A percentile compares a stretch with the other conserved stretches of the same genome.
Conservation (phyloP, 2,888 invertebrate species). For the Heliconius ethilla region DNA sequence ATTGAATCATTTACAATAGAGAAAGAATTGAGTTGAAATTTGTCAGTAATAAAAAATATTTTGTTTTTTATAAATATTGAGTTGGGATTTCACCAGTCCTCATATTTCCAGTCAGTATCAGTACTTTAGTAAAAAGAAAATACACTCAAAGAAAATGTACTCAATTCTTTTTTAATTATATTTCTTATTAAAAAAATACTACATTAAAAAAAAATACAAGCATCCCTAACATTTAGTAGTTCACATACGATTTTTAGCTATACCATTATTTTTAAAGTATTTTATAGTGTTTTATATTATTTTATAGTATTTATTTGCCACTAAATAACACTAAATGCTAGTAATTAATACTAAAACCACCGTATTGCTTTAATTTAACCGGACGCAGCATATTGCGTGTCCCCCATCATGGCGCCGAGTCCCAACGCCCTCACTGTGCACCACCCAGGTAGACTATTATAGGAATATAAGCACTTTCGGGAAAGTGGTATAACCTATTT, state of each 20-base stretch:
- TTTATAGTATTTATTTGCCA: background rate
- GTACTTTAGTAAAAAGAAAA: too few relatives aligned
- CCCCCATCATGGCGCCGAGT: slow-evolving; percentile 85
- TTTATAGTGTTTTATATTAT: too few relatives aligned
- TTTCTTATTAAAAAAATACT: background rate
- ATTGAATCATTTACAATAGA: background rate
- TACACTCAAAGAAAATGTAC: too few relatives aligned
- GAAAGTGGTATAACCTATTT: background rate
- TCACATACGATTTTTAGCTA: background rate
- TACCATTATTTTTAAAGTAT: background rate
- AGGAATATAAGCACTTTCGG: background rate
- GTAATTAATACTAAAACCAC: slow-evolving; percentile 9
- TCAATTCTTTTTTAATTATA: background rate
- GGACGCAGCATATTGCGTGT: slow-evolving; percentile 88
- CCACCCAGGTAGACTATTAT: slow-evolving; percentile 82
- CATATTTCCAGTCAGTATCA: too few relatives aligned
- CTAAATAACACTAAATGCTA: background rate
- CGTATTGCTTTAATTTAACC: background rate
- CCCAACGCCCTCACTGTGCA: slow-evolving; percentile 85
- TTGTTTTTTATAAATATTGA: background rate
- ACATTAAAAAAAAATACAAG: background rate
- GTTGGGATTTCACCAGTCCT: background rate
- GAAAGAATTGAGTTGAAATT: background rate
- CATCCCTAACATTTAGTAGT: background rate
- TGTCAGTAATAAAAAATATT: background rate